Evolutionary conservation across 2,797 vertebrate genomes (phyloP), one percentile per base, ranked within the genome.

Genomic region (Steatocranus sp.): DNA sequence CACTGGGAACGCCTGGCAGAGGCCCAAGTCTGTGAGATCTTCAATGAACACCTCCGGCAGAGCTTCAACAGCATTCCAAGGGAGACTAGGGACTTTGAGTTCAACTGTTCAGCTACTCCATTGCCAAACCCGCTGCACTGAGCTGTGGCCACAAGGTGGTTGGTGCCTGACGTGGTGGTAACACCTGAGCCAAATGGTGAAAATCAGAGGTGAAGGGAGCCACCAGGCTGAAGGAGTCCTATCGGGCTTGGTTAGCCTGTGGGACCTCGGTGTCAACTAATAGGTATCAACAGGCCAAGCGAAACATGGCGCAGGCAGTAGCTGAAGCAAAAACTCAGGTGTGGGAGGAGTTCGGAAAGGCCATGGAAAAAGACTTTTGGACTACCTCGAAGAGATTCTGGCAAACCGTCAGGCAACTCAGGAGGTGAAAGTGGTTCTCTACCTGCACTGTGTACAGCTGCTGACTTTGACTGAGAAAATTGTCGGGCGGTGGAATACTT

Each of bases 401-500:
- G n/a, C 49, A 51, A 51, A 51, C 49, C 6, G 3, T 23, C 11
- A 51, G 49, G 49, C 2, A 12, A 23, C 49, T 23, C 49, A 23
- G n/a, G 49, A 51, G 49, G n/a, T 7, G 49, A 51, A 51, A 51
- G n/a, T 0, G 0, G 49, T 3, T 1, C n/a, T 50, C n/a, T 0
- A 50, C 10, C 49, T 50, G 49, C 10, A 50, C n/a, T 50, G n/a
- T 50, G 0, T 0, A 20, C 49, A 20, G 49, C 49, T 50, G 49
- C 49, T 50, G 10, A 50, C 49, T 50, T 50, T 50, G 49, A 20
- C 49, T 50, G 5, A 50, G 49, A 50, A 20, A 50, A 50, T 20
- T 50, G 49, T 20, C n/a, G 5, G 49, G 49, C 2, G n/a, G 49
- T 50, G 49, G 49, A 20, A 20, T 11, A 50, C 49, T 50, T 50